Base-by-base conservation (phyloP, 2,888 invertebrate species). In the Drosophila formosana region DNA sequence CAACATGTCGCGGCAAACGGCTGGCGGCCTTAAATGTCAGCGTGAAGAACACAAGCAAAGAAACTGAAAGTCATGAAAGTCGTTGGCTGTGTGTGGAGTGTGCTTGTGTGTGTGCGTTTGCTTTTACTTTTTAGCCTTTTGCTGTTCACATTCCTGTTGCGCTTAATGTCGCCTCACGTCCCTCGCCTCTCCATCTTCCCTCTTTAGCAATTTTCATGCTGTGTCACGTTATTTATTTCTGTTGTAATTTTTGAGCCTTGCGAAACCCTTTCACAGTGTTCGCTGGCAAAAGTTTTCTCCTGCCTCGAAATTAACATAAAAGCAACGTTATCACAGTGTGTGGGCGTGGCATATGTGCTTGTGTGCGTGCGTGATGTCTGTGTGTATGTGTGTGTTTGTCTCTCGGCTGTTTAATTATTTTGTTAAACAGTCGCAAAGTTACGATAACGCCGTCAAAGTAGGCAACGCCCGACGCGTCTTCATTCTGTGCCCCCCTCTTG, bases 141-240 rank as follows among this genome's bases (percentile, higher is more conserved):
- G 32, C 62, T 72, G 79, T 67, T 72, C 61, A 28, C 66, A 66
- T 72, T 78, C 66, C 66, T 77, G 79, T 69, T 70, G 74, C 75
- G 69, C 70, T 65, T 63, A 73, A 67, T 41, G 58, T 58, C 49
- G 25, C 47, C 11, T 56, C 18, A 37, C n/a, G 13, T 23, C 8
- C 11, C 30, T 23, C 53, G 13, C 11, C 4, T 13, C 66, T 61
- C 78, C 74, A 75, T 39, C 58, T 52, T 23, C 30, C 30, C 11
- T 32, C 52, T 11, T 26, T 60, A 62, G 73, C 66, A 82, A 78
- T 68, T 81, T 82, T 80, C 89, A 76, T 75, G 87, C 84, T 88
- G 88, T 88, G 87, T 82, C 87, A 86, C 85, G 87, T 82, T 85
- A 78, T 82, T 88, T 81, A 79, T 77, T 64, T 78, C 75, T 68